Evolutionary conservation across 2,888 invertebrate species (phyloP), one percentile per base, ranked within the genome.

Genomic region (Agrotis exclamationis): DNA sequence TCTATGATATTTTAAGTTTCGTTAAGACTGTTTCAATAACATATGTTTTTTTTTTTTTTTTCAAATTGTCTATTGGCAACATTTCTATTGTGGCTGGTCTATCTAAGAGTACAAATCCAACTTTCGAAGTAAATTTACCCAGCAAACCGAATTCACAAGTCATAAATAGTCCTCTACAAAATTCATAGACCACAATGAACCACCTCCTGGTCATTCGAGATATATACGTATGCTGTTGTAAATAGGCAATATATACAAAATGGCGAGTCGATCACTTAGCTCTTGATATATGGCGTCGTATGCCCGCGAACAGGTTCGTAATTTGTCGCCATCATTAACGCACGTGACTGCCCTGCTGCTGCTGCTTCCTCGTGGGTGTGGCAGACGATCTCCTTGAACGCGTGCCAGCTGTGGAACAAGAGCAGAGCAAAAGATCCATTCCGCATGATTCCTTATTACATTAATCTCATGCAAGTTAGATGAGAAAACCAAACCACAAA

Each of bases 281-380:
- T 47, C 50, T 69, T 82, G 67, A 77, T 68, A 81, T 77, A 81
- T 72, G 82, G 62, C 51, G 54, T 50, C 44, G 63, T 64, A 50
- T 20, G 62, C 50, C 48, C 66, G 64, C 51, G 72, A 85, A 79
- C 84, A 74, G 75, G 79, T 76, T 76, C 47, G 45, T 71, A 65
- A 79, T 76, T 76, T 79, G 82, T 85, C 79, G 80, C 80, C 74
- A 76, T 82, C 80, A 76, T 76, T 76, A 83, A 74, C 76, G 85
- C 84, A 79, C 83, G 86, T 78, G 86, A 82, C 76, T 45, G 59
- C 79, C 81, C 76, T 65, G 45, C 57, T 62, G 60, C 59, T 79
- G 66, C 58, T 56, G 33, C 89, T 91, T 90, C 89, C 90, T 88
- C 60, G 89, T 91, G 88, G 93, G 92, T 88, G 92, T 88, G 92